Conservation (phyloP, 1,140 invertebrate genomes). For the Trachelipus rathkii region DNA sequence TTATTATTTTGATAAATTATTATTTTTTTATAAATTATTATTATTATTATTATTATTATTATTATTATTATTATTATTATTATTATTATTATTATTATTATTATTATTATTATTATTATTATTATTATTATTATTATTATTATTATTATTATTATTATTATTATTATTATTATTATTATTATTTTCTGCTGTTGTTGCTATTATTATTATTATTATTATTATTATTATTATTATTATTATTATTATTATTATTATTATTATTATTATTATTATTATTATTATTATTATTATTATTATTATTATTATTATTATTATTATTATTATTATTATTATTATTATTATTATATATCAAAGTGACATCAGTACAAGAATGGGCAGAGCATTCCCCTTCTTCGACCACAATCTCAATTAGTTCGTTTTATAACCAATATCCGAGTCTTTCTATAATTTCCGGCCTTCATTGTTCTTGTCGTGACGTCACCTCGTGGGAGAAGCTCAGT, state of each 20-base stretch:
- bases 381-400: background rate
- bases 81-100: background rate
- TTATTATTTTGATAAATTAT: too few relatives aligned
- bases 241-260: too few relatives aligned
- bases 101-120: background rate
- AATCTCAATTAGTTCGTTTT: conserved; percentile 11
- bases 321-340: too few relatives aligned
- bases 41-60: too few relatives aligned
- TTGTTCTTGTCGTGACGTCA: background rate
- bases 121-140: background rate
- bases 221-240: too few relatives aligned
- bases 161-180: background rate
- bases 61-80: too few relatives aligned
- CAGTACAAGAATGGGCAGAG: background rate
- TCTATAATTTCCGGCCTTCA: background rate
- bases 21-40: too few relatives aligned
- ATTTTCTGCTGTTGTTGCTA: background rate
- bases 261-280: too few relatives aligned
- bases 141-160: too few relatives aligned
- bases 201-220: background rate
- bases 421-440: conserved; percentile 2
- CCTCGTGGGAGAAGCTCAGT: background rate
- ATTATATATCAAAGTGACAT: background rate
- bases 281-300: too few relatives aligned
- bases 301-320: too few relatives aligned